Conservation (phyloP, 2,113 vertebrate species). For the Glaucidium brasilianum region DNA sequence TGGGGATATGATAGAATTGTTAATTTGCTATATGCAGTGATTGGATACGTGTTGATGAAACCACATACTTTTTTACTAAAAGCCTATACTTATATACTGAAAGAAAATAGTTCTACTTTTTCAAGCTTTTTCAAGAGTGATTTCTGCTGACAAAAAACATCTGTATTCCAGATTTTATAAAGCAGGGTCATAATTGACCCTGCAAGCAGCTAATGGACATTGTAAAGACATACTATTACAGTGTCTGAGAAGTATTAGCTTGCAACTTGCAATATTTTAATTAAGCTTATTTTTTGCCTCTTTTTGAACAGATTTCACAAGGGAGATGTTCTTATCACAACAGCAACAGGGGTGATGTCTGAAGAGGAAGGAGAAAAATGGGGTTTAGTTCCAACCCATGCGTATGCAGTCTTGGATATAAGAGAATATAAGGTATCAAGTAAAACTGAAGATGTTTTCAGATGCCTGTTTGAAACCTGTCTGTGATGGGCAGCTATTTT, state of each 20-base stretch:
- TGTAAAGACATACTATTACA: not conserved
- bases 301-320: conserved; percentile 88
- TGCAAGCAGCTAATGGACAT: not conserved
- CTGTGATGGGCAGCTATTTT: not conserved
- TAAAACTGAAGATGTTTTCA: not conserved
- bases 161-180: not conserved
- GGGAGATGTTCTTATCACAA: conserved; percentile 94
- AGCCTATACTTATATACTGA: not conserved
- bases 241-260: not conserved
- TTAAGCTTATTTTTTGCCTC: not conserved
- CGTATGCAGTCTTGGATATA: conserved; percentile 96
- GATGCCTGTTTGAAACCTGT: not conserved
- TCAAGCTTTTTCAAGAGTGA: not conserved
- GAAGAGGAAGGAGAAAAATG: conserved; percentile 95
- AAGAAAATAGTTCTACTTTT: not conserved
- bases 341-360: conserved; percentile 95
- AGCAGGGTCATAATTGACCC: too few species aligned
- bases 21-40: not conserved
- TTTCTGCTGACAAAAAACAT: not conserved
- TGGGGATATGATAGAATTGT: not conserved
- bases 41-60: not conserved
- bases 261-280: not conserved
- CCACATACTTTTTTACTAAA: not conserved
- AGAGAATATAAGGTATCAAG: conserved; percentile 88
- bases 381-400: conserved; percentile 97